These are phyloP conservation scores for Monochamus saltuarius DNA, from an alignment of 1,140 invertebrate species.

Conservation along the genomic window DNA sequence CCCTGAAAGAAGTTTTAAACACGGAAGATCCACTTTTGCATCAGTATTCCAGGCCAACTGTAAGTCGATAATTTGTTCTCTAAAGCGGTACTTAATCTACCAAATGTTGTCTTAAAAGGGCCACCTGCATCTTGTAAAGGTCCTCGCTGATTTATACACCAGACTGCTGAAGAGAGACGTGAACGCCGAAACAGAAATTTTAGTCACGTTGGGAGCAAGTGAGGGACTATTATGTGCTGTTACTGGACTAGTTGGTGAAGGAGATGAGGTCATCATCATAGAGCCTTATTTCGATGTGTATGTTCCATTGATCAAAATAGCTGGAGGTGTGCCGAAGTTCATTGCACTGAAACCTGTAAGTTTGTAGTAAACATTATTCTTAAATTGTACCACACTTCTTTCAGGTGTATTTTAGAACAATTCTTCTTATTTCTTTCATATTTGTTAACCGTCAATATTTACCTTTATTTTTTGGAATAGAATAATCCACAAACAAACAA, in stretches of 20 bases:
- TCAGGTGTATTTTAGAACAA: background rate
- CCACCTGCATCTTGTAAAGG: slow-evolving; percentile 83
- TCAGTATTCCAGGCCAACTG: slow-evolving; percentile 76
- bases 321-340: slow-evolving; percentile 83
- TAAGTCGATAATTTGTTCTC: slow-evolving; percentile 53
- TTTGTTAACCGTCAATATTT: background rate
- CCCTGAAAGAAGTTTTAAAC: slow-evolving; percentile 65
- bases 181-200: slow-evolving; percentile 62
- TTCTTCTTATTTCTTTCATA: slow-evolving; percentile 50
- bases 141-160: slow-evolving; percentile 80
- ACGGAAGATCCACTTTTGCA: slow-evolving; percentile 75
- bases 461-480: too few relatives aligned
- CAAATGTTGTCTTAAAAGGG: slow-evolving; percentile 64
- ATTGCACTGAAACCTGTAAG: slow-evolving; percentile 78
- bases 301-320: slow-evolving; percentile 84
- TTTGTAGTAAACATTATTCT: too few relatives aligned
- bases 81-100: slow-evolving; percentile 37
- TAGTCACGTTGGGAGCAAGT: slow-evolving; percentile 90
- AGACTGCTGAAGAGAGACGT: slow-evolving; percentile 71
- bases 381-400: background rate
- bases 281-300: slow-evolving; percentile 99
- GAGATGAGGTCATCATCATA: slow-evolving; percentile 94
- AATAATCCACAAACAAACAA: too few relatives aligned
- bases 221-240: slow-evolving; percentile 82
- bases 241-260: slow-evolving; percentile 73